A percentile compares a stretch with the other conserved stretches of the same genome.
phyloP scores from a whole-genome alignment of 2,888 invertebrate species.

The Phengaris alcon region DNA sequence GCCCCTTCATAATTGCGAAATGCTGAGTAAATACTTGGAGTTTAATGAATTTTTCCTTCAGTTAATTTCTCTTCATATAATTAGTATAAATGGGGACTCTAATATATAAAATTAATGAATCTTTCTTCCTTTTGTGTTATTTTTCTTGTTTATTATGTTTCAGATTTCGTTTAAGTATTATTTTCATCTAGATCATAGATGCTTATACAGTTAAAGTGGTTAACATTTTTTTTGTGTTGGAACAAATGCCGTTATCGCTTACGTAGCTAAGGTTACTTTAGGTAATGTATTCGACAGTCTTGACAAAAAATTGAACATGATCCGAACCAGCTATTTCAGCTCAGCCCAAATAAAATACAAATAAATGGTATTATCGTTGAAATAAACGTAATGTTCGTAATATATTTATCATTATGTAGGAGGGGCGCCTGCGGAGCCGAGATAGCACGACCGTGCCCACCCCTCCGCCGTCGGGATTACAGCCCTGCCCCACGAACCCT shows the following conservation, averaged over 20 bases:
- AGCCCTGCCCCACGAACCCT: constrained; percentile 48
- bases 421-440: constrained; percentile 48
- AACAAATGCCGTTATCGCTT: too few species aligned
- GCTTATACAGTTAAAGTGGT: too few species aligned
- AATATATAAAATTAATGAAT: neutral
- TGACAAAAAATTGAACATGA: neutral
- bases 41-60: constrained; percentile 61
- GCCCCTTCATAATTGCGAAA: constrained; percentile 56
- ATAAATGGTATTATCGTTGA: neutral
- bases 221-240: too few species aligned
- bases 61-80: constrained; percentile 42
- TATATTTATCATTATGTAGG: constrained; percentile 32
- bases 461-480: constrained; percentile 58
- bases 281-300: neutral
- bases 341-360: neutral
- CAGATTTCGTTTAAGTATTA: neutral
- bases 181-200: neutral
- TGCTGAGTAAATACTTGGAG: constrained; percentile 57
- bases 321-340: neutral
- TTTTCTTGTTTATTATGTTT: neutral
- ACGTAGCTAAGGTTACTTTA: too few species aligned
- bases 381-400: constrained; percentile 10
- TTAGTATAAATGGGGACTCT: constrained; percentile 23
- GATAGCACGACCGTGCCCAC: constrained; percentile 64
- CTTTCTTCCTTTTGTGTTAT: neutral